phyloP scores from a whole-genome alignment of 2,797 vertebrate genomes.

The Botia kubotai region DNA sequence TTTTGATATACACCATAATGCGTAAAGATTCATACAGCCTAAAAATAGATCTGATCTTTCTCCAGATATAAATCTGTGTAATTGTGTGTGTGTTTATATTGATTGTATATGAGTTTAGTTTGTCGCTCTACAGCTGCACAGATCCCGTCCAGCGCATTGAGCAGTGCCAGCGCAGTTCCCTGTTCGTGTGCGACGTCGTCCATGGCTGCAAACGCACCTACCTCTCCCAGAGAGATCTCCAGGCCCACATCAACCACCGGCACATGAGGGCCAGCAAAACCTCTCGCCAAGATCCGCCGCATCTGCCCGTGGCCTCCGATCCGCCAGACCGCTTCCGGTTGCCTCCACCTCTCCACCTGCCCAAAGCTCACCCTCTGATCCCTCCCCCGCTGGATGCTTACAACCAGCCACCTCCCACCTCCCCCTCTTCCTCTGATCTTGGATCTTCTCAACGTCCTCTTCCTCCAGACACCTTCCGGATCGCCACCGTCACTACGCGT shows the following conservation, averaged over 20 bases:
- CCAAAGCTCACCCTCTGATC: constrained; percentile 92
- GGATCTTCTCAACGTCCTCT: constrained; percentile 77
- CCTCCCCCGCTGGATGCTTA: constrained; percentile 90
- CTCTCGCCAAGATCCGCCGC: constrained; percentile 85
- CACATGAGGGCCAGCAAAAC: constrained; percentile 92
- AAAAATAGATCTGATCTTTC: not conserved
- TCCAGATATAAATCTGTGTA: not conserved
- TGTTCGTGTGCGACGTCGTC: constrained; percentile 98
- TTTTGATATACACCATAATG: not conserved
- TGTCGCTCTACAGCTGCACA: constrained; percentile 87
- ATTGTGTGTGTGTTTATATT: not conserved
- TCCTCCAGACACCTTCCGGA: constrained; percentile 94
- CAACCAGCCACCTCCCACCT: constrained; percentile 78
- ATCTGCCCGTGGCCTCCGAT: constrained; percentile 81
- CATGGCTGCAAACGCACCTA: constrained; percentile 99
- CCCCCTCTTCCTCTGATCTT: constrained; percentile 81
- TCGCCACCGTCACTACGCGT: constrained; percentile 88
- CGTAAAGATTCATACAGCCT: not conserved
- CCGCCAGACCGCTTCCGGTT: constrained; percentile 91
- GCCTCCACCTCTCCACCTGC: constrained; percentile 86
- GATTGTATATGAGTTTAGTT: constrained; percentile 63
- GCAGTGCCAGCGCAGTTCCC: constrained; percentile 93
- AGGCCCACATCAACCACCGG: constrained; percentile 98
- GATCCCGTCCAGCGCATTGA: constrained; percentile 97
- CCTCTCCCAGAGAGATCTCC: constrained; percentile 96